phyloP scores from a whole-genome alignment of 2,797 vertebrate genomes.

The Gila robusta region DNA sequence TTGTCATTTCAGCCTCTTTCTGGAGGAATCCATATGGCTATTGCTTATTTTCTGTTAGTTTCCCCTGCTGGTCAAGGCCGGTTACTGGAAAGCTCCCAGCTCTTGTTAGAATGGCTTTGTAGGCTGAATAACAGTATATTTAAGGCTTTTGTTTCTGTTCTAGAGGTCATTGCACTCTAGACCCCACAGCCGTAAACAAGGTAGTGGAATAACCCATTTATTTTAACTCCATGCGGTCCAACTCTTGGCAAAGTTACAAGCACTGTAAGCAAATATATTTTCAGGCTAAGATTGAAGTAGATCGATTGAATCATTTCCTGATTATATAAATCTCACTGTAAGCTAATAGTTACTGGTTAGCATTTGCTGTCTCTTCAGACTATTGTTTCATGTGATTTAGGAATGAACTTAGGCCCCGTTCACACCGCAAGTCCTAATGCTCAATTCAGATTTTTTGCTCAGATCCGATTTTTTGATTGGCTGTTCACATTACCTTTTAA shows the following conservation, averaged over 20 bases:
- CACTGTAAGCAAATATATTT: slow-evolving; percentile 5
- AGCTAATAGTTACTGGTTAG: background rate
- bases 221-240: slow-evolving; percentile 15
- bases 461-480: too few species aligned
- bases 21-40: slow-evolving; percentile 67
- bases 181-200: background rate
- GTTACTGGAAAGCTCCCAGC: slow-evolving; percentile 68
- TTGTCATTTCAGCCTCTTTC: slow-evolving; percentile 61
- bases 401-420: too few species aligned
- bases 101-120: slow-evolving; percentile 39
- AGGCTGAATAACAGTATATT: slow-evolving; percentile 47
- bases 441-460: too few species aligned
- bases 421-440: too few species aligned
- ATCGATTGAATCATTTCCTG: background rate
- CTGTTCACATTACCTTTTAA: too few species aligned
- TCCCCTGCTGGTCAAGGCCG: slow-evolving; percentile 59
- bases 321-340: background rate
- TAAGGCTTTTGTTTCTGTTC: slow-evolving; percentile 41
- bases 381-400: background rate
- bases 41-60: slow-evolving; percentile 60
- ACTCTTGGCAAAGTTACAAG: background rate
- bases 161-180: slow-evolving; percentile 32
- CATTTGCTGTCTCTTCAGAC: background rate
- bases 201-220: slow-evolving; percentile 13
- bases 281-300: background rate